Evolutionary conservation across 2,797 vertebrate species (phyloP).

Genomic region (Gallinago stenura): DNA sequence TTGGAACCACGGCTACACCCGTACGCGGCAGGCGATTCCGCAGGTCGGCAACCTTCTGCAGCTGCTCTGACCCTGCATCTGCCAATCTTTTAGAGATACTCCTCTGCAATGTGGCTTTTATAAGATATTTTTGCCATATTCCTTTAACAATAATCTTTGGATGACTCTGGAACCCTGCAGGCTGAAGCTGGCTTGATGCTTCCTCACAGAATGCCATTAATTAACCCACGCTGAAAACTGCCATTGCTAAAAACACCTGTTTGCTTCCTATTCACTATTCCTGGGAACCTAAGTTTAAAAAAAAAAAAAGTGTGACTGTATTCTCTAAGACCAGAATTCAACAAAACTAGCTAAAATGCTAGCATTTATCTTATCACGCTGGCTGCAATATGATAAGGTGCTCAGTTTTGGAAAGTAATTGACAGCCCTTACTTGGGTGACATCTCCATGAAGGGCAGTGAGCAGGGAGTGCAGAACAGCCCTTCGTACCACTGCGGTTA

Average conservation of each 20-base stretch:
- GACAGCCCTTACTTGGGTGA: neutral
- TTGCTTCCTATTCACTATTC: neutral
- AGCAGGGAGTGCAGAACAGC: conserved; percentile 15
- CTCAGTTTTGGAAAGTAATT: conserved; percentile 43
- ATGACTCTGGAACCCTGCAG: neutral
- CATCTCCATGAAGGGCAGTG: neutral
- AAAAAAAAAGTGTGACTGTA: neutral
- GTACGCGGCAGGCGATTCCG: neutral
- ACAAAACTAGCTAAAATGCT: conserved; percentile 43
- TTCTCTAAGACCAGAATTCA: conserved; percentile 37
- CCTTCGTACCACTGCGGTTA: conserved; percentile 7
- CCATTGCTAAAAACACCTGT: neutral
- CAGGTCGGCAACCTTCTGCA: neutral
- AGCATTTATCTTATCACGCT: conserved; percentile 27
- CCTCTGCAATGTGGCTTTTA: neutral
- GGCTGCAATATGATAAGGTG: conserved; percentile 43
- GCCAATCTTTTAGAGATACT: neutral
- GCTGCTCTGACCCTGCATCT: neutral
- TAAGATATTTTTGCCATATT: neutral
- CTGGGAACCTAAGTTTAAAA: neutral
- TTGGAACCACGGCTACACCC: neutral
- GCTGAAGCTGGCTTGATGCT: neutral
- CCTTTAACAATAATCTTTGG: conserved; percentile 13
- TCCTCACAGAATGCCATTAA: neutral
- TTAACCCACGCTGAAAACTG: neutral